phyloP scores from a whole-genome alignment of 1,140 invertebrate species.

The Tribolium castaneum region DNA sequence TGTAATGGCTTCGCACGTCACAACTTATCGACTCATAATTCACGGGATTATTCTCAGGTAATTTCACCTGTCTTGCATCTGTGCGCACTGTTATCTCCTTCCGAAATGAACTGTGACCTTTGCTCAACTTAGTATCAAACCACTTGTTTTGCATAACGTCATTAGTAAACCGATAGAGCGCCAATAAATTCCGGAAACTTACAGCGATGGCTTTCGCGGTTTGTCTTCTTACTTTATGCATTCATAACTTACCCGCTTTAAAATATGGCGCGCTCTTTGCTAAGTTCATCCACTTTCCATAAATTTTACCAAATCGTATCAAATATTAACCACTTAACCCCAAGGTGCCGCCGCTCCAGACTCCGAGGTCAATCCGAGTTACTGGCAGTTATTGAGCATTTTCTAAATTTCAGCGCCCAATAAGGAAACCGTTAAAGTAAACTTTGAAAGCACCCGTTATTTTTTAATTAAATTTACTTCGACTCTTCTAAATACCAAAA shows the following conservation, averaged over 20 bases:
- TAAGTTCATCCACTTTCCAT: neutral
- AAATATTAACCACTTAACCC: neutral
- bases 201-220: slow-evolving; percentile 13
- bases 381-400: neutral
- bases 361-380: neutral
- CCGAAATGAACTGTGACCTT: slow-evolving; percentile 22
- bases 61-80: slow-evolving; percentile 35
- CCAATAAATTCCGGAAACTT: slow-evolving; percentile 15
- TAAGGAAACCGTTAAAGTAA: too few species aligned
- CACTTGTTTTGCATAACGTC: slow-evolving; percentile 32
- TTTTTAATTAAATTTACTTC: too few species aligned
- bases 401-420: too few species aligned
- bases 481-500: too few species aligned
- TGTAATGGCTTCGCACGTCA: slow-evolving; percentile 22
- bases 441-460: too few species aligned
- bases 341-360: neutral
- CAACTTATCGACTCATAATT: slow-evolving; percentile 22
- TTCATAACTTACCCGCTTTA: neutral
- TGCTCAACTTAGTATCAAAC: slow-evolving; percentile 25
- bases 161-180: slow-evolving; percentile 24
- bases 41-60: slow-evolving; percentile 26
- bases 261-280: neutral
- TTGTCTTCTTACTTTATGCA: neutral
- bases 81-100: slow-evolving; percentile 23
- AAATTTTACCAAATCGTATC: slow-evolving; percentile 4